A percentile compares a stretch with the other conserved stretches of the same genome.
These are phyloP conservation scores for Pseudomyrmex gracilis DNA, from an alignment of 1,140 invertebrate species.

Conservation along the genomic window DNA sequence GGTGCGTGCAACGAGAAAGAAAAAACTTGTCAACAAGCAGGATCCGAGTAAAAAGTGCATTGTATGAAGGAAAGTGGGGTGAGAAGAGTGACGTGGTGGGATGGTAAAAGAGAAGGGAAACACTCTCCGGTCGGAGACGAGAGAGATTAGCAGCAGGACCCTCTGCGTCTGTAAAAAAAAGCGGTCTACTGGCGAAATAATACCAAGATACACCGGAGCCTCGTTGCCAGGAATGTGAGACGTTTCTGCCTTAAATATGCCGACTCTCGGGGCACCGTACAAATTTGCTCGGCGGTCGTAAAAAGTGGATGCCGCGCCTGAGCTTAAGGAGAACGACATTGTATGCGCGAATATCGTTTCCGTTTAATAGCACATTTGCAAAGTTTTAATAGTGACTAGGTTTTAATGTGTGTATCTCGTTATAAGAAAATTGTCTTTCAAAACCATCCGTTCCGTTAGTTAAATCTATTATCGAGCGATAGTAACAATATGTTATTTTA, in stretches of 20 bases:
- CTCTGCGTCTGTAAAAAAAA: slow-evolving; percentile 66
- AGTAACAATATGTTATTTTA: too few relatives aligned
- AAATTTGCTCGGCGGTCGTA: slow-evolving; percentile 63
- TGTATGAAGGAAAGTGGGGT: slow-evolving; percentile 63
- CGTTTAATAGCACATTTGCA: slow-evolving; percentile 7
- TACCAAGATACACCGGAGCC: slow-evolving; percentile 60
- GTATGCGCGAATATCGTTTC: neutral
- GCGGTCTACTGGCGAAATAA: slow-evolving; percentile 74
- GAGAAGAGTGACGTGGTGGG: slow-evolving; percentile 33
- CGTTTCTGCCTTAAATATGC: slow-evolving; percentile 59
- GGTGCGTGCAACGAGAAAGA: slow-evolving; percentile 62
- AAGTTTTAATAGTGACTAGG: neutral
- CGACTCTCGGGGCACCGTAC: slow-evolving; percentile 55
- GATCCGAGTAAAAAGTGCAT: slow-evolving; percentile 74
- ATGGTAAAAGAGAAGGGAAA: slow-evolving; percentile 40
- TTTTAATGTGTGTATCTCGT: too few relatives aligned
- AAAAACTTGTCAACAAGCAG: slow-evolving; percentile 78
- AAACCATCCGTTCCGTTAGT: too few relatives aligned
- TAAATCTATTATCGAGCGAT: too few relatives aligned
- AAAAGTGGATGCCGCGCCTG: slow-evolving; percentile 38
- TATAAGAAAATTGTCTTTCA: too few relatives aligned
- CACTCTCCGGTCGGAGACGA: slow-evolving; percentile 53
- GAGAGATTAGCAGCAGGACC: slow-evolving; percentile 77
- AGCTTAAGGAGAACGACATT: neutral
- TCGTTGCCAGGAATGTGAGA: slow-evolving; percentile 73